Evolutionary conservation across 2,113 vertebrate genomes (phyloP).

Genomic region (Oncorhynchus tshawytscha): DNA sequence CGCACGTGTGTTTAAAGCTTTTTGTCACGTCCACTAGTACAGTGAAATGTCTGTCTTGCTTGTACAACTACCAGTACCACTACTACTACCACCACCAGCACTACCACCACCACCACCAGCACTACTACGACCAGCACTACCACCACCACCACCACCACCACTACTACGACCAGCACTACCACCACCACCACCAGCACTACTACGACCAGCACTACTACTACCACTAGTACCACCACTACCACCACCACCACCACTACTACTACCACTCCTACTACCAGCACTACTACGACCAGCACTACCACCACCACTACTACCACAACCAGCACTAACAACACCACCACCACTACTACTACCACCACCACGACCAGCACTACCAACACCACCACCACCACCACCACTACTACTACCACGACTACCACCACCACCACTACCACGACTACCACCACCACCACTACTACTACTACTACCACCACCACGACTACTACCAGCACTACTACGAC

Average conservation of each 20-base stretch:
- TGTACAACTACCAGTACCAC: too few species aligned
- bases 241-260: fast-evolving
- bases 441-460: fast-evolving
- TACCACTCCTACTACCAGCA: fast-evolving
- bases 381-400: fast-evolving
- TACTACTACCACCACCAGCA: fast-evolving
- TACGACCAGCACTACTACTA: fast-evolving
- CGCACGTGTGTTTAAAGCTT: too few species aligned
- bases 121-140: fast-evolving
- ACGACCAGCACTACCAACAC: fast-evolving
- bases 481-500: fast-evolving
- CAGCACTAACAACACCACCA: fast-evolving
- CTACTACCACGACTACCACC: fast-evolving
- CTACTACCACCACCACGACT: fast-evolving
- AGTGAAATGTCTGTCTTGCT: too few species aligned
- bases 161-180: fast-evolving
- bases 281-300: fast-evolving
- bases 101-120: fast-evolving
- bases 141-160: fast-evolving
- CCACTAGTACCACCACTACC: fast-evolving
- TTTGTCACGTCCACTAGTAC: too few species aligned
- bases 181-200: fast-evolving
- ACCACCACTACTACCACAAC: fast-evolving
- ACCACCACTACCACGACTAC: fast-evolving
- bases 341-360: fast-evolving